Conservation (phyloP, 1,140 invertebrate species). For the Polypedilum pembai region DNA sequence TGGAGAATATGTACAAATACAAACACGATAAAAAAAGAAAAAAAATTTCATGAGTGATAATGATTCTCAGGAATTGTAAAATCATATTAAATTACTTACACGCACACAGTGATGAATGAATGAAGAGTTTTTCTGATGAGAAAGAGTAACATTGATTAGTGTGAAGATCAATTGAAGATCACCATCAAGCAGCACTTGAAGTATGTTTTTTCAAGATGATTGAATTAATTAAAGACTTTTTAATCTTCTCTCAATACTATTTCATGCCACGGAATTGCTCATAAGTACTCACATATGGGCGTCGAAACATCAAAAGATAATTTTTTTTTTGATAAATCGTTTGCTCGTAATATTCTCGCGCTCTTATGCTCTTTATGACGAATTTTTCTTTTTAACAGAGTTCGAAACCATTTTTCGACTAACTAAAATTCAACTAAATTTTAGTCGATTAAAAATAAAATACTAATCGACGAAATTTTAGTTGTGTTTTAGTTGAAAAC, state of each 20-base stretch:
- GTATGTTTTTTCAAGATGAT: constrained; percentile 13
- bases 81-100: constrained; percentile 13
- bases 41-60: constrained; percentile 3
- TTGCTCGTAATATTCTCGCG: not conserved
- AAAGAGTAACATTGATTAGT: not conserved
- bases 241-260: constrained; percentile 13
- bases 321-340: constrained; percentile 8
- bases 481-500: no score
- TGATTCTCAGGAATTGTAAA: constrained; percentile 12
- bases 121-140: not conserved
- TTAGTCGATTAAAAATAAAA: no score
- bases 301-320: constrained; percentile 13
- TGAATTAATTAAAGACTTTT: constrained; percentile 4
- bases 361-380: constrained; percentile 16
- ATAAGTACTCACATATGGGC: constrained; percentile 3
- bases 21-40: not conserved
- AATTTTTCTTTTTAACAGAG: not conserved
- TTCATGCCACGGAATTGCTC: not conserved
- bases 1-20: not conserved
- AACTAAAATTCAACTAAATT: no score
- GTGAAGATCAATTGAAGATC: constrained; percentile 28
- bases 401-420: no score
- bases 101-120: not conserved
- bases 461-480: no score
- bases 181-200: not conserved